Conservation (phyloP, 1,140 invertebrate genomes). For the Aphelinus atriplicis region DNA sequence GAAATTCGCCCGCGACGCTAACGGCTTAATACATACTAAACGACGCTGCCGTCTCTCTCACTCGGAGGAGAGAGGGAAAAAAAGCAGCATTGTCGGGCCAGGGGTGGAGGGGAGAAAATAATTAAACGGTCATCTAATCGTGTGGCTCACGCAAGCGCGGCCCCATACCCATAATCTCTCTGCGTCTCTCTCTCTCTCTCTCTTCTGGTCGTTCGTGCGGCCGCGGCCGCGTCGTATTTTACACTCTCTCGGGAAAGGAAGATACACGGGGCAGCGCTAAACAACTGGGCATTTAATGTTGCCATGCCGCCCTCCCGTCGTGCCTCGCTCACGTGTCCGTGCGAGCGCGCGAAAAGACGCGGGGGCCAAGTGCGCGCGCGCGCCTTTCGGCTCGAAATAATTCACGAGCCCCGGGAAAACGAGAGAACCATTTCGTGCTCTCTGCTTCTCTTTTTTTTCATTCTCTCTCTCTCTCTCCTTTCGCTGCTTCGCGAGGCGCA, state of each 20-base stretch:
- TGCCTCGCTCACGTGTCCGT: not conserved
- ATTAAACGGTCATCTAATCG: conserved; percentile 1
- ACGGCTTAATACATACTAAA: not conserved
- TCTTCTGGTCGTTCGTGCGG: not conserved
- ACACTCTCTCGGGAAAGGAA: not conserved
- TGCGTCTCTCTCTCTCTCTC: not conserved
- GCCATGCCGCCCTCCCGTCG: not conserved
- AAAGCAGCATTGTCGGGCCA: too few relatives aligned
- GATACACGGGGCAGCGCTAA: not conserved
- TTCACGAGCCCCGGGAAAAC: conserved; percentile 1
- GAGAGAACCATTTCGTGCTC: not conserved
- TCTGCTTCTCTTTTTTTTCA: not conserved
- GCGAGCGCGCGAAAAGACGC: not conserved
- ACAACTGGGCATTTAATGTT: conserved; percentile 1
- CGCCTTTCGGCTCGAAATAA: not conserved
- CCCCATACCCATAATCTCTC: not conserved
- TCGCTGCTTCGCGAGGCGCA: too few relatives aligned
- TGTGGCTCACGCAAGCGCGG: not conserved
- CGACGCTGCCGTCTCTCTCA: too few relatives aligned
- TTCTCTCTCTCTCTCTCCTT: not conserved
- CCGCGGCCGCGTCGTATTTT: not conserved
- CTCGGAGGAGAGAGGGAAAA: too few relatives aligned
- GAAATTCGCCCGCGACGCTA: not conserved
- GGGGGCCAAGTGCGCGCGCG: not conserved
- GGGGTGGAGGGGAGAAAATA: not conserved